Conservation (phyloP, 1,140 invertebrate species). For the Trichonephila inaurata region DNA sequence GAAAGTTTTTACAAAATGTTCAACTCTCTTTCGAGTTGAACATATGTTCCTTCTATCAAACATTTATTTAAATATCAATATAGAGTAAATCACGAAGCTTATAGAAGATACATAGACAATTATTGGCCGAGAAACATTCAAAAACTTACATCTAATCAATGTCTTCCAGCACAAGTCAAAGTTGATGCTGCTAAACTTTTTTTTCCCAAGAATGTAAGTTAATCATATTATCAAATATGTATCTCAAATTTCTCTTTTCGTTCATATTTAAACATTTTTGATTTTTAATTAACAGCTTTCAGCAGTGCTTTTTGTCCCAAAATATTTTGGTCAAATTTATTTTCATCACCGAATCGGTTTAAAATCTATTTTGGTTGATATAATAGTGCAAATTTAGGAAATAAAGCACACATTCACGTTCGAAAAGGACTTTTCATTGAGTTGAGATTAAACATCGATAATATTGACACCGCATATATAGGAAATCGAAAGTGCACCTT, state of each 20-base stretch:
- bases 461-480: conserved; percentile 56
- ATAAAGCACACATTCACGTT: conserved; percentile 23
- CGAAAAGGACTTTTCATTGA: conserved; percentile 21
- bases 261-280: background rate
- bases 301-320: background rate
- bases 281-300: background rate
- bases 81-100: conserved; percentile 13
- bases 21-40: conserved; percentile 18
- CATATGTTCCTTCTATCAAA: conserved; percentile 54
- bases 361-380: conserved; percentile 69
- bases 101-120: conserved; percentile 31
- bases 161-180: conserved; percentile 37
- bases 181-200: background rate
- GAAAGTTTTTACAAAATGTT: conserved; percentile 65
- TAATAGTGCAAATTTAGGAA: conserved; percentile 55
- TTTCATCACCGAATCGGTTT: conserved; percentile 76
- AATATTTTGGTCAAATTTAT: background rate
- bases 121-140: conserved; percentile 40
- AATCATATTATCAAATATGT: background rate
- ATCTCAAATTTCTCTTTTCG: background rate
- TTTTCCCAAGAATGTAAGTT: background rate
- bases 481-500: conserved; percentile 51
- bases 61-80: conserved; percentile 41
- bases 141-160: conserved; percentile 27
- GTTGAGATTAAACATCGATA: conserved; percentile 46